Evolutionary conservation across 2,797 vertebrate genomes (phyloP).

Genomic region (Coccyzus lansbergi): DNA sequence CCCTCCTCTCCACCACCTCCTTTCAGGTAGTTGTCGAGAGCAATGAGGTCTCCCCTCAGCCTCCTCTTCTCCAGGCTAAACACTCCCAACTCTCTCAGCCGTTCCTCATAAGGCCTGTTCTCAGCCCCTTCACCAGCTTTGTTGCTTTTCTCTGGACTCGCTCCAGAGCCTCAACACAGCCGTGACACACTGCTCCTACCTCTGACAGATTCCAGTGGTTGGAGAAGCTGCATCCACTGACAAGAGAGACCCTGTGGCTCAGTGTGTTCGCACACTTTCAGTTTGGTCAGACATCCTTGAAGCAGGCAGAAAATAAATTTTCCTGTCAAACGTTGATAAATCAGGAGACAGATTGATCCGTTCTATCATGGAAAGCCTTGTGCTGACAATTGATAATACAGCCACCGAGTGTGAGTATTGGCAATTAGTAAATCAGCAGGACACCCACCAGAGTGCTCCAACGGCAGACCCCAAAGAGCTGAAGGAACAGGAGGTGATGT

Average conservation of each 20-base stretch:
- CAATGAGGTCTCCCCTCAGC: too few species aligned
- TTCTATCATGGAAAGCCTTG: background rate
- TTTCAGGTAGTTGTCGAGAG: too few species aligned
- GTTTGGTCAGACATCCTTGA: background rate
- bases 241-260: background rate
- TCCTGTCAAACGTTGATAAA: accelerated
- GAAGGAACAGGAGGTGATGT: background rate
- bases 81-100: too few species aligned
- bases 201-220: background rate
- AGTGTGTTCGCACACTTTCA: background rate
- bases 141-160: too few species aligned
- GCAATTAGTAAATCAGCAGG: background rate
- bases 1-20: too few species aligned
- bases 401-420: background rate
- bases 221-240: background rate
- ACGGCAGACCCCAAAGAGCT: background rate
- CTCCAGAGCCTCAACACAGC: too few species aligned
- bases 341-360: background rate
- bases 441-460: background rate
- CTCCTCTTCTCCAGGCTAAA: too few species aligned
- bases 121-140: too few species aligned
- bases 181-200: background rate
- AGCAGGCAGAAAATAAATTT: background rate
- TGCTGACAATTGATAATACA: background rate
- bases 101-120: too few species aligned